These are phyloP conservation scores for Zaprionus lachaisei DNA, from an alignment of 1,140 invertebrate species.

Conservation along the genomic window DNA sequence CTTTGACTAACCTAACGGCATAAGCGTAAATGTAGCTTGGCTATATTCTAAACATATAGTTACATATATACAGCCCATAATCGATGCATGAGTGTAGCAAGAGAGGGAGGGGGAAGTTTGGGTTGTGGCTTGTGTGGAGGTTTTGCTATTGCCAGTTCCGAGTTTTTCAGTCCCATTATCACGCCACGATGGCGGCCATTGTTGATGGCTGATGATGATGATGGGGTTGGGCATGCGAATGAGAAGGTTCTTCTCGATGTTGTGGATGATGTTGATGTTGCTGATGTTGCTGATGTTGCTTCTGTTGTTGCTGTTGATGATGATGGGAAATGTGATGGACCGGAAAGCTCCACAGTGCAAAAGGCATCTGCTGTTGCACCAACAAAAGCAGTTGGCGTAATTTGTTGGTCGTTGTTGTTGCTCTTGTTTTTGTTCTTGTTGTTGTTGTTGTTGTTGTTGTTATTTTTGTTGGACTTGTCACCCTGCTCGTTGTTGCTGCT, in stretches of 20 bases:
- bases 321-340: conserved; percentile 78
- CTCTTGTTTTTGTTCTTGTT: conserved; percentile 21
- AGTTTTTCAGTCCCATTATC: conserved; percentile 60
- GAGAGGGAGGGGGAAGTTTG: background rate
- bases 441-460: conserved; percentile 31
- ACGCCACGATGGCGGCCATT: conserved; percentile 73
- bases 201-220: conserved; percentile 56
- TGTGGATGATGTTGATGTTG: conserved; percentile 27
- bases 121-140: background rate
- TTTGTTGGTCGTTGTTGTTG: conserved; percentile 75
- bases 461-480: conserved; percentile 24
- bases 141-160: conserved; percentile 13
- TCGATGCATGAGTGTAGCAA: conserved; percentile 13
- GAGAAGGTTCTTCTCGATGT: background rate
- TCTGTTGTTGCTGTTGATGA: conserved; percentile 27
- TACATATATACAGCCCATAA: conserved; percentile 49
- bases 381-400: conserved; percentile 79
- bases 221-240: conserved; percentile 17
- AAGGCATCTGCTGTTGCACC: conserved; percentile 80
- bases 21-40: conserved; percentile 46
- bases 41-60: conserved; percentile 43
- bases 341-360: conserved; percentile 81
- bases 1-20: conserved; percentile 33
- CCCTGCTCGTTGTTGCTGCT: conserved; percentile 32
- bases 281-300: conserved; percentile 11